Percentiles rank a stretch among this genome's conserved stretches.
Conservation (phyloP, 2,113 vertebrate genomes). For the Procapra przewalskii region DNA sequence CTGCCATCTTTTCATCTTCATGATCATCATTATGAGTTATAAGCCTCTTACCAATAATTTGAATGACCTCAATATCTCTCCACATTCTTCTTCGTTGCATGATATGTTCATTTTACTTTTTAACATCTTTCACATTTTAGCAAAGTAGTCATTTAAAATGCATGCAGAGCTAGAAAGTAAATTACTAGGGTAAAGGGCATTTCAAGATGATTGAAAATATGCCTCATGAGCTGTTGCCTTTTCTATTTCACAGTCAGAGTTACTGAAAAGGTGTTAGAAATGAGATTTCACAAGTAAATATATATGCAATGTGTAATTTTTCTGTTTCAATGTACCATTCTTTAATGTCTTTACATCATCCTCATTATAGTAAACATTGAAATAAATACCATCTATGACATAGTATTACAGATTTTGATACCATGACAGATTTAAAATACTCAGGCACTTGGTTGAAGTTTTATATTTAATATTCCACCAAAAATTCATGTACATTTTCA, state of each 20-base stretch:
- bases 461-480: conserved; percentile 8
- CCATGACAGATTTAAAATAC: not conserved
- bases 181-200: conserved; percentile 74
- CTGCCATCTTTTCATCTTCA: conserved; percentile 56
- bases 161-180: conserved; percentile 68
- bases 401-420: not conserved
- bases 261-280: conserved; percentile 56
- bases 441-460: not conserved
- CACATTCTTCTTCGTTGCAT: conserved; percentile 58
- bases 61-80: conserved; percentile 63
- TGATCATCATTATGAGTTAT: conserved; percentile 59
- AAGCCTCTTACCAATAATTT: conserved; percentile 68
- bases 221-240: conserved; percentile 53
- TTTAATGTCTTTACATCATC: not conserved
- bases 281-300: conserved; percentile 52
- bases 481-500: not conserved
- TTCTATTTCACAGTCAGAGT: conserved; percentile 58
- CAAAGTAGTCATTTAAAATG: conserved; percentile 75
- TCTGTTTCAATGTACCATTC: not conserved
- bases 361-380: not conserved
- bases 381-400: conserved; percentile 10
- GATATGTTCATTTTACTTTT: conserved; percentile 75
- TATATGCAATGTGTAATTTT: not conserved
- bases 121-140: conserved; percentile 75
- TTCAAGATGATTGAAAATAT: conserved; percentile 75